phyloP scores from a whole-genome alignment of 2,888 invertebrate species.

The Helicoverpa assulta region DNA sequence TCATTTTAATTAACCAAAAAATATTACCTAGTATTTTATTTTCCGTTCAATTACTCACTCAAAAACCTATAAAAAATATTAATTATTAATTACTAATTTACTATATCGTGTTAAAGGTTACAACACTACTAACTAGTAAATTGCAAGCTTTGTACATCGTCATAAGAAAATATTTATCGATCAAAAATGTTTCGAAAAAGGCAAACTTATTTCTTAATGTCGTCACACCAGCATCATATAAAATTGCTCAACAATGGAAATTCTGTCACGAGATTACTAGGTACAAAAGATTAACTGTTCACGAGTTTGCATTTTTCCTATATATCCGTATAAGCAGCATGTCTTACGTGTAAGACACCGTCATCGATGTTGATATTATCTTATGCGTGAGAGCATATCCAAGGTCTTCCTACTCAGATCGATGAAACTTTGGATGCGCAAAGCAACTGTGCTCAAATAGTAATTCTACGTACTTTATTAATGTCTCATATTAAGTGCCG shows the following conservation, averaged over 20 bases:
- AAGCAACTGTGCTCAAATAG: conserved; percentile 40
- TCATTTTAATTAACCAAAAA: neutral
- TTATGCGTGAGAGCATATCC: conserved; percentile 47
- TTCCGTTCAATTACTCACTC: neutral
- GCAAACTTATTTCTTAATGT: conserved; percentile 7
- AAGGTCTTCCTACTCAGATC: conserved; percentile 60
- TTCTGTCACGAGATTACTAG: conserved; percentile 30
- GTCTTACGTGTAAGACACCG: conserved; percentile 55
- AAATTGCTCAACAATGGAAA: conserved; percentile 32
- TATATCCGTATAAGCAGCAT: conserved; percentile 48
- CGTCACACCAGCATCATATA: conserved; percentile 6
- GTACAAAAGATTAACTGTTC: conserved; percentile 45
- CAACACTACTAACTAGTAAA: too few relatives aligned
- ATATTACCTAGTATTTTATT: neutral
- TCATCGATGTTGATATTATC: conserved; percentile 55
- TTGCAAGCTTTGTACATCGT: too few relatives aligned
- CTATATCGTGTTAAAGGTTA: too few relatives aligned
- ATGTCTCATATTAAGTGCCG: conserved; percentile 31
- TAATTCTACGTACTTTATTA: conserved; percentile 8
- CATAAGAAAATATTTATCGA: too few relatives aligned
- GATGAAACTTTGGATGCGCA: conserved; percentile 44
- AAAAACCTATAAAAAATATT: neutral
- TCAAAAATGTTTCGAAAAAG: conserved; percentile 4
- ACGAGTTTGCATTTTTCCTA: conserved; percentile 49
- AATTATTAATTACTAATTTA: neutral